Base-by-base conservation (phyloP, 2,113 vertebrate species). In the Oreochromis aureus region DNA sequence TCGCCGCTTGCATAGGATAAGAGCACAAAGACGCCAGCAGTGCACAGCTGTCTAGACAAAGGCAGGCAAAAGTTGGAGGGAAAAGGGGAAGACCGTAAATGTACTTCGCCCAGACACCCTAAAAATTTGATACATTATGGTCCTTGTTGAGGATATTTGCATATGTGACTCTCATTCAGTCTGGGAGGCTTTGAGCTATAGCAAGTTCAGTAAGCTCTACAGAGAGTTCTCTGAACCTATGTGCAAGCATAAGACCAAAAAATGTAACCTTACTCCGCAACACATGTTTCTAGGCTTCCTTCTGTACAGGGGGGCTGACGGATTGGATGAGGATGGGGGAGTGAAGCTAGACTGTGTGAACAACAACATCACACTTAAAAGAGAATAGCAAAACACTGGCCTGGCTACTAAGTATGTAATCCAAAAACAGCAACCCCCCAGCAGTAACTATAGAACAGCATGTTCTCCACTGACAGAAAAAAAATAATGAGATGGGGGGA, bases 41-140 rank as follows among this genome's bases (percentile, higher is more conserved):
- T 30, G 91, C 87, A 90, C 94, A 96, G 95, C 93, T 96, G 96
- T 95, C 94, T 87, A 92, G 95, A 96, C 94, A 95, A 96, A 94
- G 87, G 87, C 82, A 83, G 84, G 83, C 55, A 51, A 84, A 85
- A 87, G 51, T 87, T 61, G 79, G 92, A 92, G 92, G 82, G 90
- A 89, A 89, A 86, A 91, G 32, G 15, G 61, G 55, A 73, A 30
- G 80, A 76, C 71, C 86, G 39, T 88, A 80, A 88, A 88, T 83
- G 85, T 79, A 76, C 89, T 85, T 83, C 76, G 85, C 83, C 84
- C 44, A 90, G 87, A 93, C 87, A 80, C 80, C 53, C 30, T 61
- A 85, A 83, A 39, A 79, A 73, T 22, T 79, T 76, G 61, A 76
- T 83, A 56, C 66, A 89, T 22, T 39, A 55, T 41, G 58, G 63